Evolutionary conservation across 2,113 vertebrate species (phyloP), one percentile per base, ranked within the genome.

Genomic region (Mesocricetus auratus): DNA sequence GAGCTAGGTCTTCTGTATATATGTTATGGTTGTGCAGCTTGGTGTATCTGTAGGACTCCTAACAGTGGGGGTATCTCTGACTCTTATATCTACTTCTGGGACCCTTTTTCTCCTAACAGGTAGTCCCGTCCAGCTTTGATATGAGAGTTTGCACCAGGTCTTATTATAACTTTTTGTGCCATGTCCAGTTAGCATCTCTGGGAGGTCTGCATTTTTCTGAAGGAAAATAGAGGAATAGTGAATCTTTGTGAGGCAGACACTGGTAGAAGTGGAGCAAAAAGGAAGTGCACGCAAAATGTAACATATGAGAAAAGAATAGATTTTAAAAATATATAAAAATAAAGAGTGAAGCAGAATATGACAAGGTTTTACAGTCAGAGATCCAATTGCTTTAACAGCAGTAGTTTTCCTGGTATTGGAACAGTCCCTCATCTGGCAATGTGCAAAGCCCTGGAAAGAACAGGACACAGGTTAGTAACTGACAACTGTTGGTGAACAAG

Each of bases 381-480:
- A 92, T 90, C n/a, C 75, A 4, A 77, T 94, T 92, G 47, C n/a
- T 78, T 96, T 95, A 95, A 94, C 12, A 17, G 86, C 88, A 89
- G 17, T 90, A 90, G 71, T 26, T 92, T 86, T 95, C 60, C 78
- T 90, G 42, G 82, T 82, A 77, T 75, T 73, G 45, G 58, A 95
- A 93, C 21, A 95, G 92, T 90, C n/a, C 75, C 53, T 50, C 56
- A 90, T 64, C 58, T 94, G 89, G 78, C 79, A 94, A 88, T 90
- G 66, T 81, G 50, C 58, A 97, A 95, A 94, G 62, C 56, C 62
- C 42, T 79, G 13, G 47, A 88, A 92, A 71, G 79, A 75, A 66
- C 17, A 96, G 45, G 69, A 96, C 11, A 45, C n/a, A 66, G n/a
- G 7, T 19, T 88, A 86, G 92, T 92, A 87, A 87, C 77, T 71